Evolutionary conservation across 2,888 invertebrate species (phyloP).

Genomic region (Lycophotia porphyrea): DNA sequence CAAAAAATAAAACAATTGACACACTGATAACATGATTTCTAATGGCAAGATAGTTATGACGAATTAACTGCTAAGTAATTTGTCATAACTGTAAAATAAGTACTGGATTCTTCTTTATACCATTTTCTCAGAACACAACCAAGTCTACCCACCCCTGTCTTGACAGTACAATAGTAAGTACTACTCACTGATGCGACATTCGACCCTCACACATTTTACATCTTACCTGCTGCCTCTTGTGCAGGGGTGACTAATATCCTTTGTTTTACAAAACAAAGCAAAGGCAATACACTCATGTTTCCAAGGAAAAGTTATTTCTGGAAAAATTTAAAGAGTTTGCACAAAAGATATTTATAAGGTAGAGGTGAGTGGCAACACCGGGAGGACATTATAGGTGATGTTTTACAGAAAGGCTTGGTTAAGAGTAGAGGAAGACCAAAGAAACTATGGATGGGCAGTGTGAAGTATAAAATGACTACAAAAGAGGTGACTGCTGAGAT

Average conservation of each 20-base stretch:
- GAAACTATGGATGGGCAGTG: no score
- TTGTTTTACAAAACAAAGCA: slow-evolving; percentile 67
- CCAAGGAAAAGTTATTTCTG: slow-evolving; percentile 36
- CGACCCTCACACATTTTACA: slow-evolving; percentile 80
- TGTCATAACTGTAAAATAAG: no score
- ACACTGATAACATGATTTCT: no score
- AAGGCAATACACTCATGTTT: slow-evolving; percentile 50
- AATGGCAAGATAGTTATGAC: no score
- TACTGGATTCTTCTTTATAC: neutral
- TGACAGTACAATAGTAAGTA: slow-evolving; percentile 72
- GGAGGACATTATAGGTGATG: neutral
- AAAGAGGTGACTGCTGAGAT: no score
- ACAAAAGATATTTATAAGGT: neutral
- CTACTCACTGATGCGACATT: slow-evolving; percentile 76
- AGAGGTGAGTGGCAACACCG: neutral
- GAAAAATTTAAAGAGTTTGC: slow-evolving; percentile 5
- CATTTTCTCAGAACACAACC: neutral
- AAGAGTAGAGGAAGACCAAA: no score
- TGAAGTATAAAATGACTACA: no score
- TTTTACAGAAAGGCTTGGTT: no score
- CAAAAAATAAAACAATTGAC: no score
- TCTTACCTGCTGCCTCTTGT: slow-evolving; percentile 77
- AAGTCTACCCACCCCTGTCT: slow-evolving; percentile 45
- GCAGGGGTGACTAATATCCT: slow-evolving; percentile 74
- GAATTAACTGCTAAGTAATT: no score